Evolutionary conservation across 2,797 vertebrate species (phyloP), one percentile per base, ranked within the genome.

Genomic region (Neostethus bicornis): DNA sequence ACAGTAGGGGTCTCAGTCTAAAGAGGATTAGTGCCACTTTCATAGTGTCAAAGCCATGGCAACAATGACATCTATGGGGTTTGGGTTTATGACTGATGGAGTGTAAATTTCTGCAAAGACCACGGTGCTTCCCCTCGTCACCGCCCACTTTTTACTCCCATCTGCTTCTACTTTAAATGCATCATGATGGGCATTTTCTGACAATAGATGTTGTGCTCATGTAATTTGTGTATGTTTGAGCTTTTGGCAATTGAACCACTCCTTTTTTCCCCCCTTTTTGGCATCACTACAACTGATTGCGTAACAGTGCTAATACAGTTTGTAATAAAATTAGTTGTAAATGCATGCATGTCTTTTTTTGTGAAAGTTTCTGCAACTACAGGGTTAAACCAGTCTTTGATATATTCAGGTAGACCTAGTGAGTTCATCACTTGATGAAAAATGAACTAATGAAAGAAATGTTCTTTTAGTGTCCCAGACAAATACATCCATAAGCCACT

Each of bases 401-500:
- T 75, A 54, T 73, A 80, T 80, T 73, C 61, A 43, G n/a, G 51
- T 2, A 38, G 39, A 44, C 38, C 59, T 54, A 68, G 66, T 72
- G 66, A 85, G 75, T 88, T 87, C 73, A 83, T 80, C 79, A 77
- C 70, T 57, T 58, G 79, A 81, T 87, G 80, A 86, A 83, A 89
- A 85, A 85, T 88, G 75, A 88, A 84, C 80, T 81, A 79, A 83
- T 85, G 74, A 80, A 81, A 84, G n/a, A 80, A 87, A 82, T 65
- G 24, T 83, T 83, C 61, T 66, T 77, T 59, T 64, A 80, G 74
- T 75, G 69, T 89, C 80, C 80, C 17, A 70, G 74, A 85, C 80
- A 85, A 89, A 87, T 85, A 85, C 81, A 86, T 88, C 85, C 72
- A 85, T 89, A 85, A 87, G 81, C 83, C 86, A 90, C 84, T 89